Evolutionary conservation across 2,113 vertebrate genomes (phyloP).

Genomic region (Xenopus tropicalis): DNA sequence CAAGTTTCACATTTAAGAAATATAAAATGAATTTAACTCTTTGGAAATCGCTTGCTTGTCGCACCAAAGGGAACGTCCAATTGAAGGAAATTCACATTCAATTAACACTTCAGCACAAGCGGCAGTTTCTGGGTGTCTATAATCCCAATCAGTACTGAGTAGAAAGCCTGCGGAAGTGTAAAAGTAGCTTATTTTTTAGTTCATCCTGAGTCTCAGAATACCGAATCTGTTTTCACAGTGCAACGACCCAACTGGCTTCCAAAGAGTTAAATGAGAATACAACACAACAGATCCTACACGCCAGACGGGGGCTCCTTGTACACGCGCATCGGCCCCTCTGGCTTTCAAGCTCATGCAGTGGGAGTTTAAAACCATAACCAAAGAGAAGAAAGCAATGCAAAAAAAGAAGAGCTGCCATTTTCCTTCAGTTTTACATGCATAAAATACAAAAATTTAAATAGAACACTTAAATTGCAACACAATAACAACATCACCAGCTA

Average conservation of each 20-base stretch:
- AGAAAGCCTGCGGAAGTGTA: constrained; percentile 56
- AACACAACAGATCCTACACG: constrained; percentile 43
- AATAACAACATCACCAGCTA: constrained; percentile 24
- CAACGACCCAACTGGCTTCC: constrained; percentile 66
- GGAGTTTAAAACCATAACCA: constrained; percentile 63
- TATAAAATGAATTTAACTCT: constrained; percentile 72
- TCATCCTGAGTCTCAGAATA: constrained; percentile 76
- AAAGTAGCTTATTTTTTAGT: constrained; percentile 75
- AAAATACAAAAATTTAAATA: constrained; percentile 56
- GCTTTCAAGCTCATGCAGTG: constrained; percentile 27
- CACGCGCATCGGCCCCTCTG: not conserved
- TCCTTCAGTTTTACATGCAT: constrained; percentile 67
- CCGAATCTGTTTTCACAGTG: constrained; percentile 65
- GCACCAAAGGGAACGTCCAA: constrained; percentile 76
- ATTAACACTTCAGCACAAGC: constrained; percentile 56
- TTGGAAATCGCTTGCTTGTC: constrained; percentile 75
- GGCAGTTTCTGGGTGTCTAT: constrained; percentile 54
- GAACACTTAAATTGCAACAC: constrained; percentile 45
- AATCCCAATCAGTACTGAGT: constrained; percentile 52
- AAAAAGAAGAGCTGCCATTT: constrained; percentile 60
- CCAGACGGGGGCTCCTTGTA: no score
- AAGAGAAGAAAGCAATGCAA: constrained; percentile 40
- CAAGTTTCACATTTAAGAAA: constrained; percentile 83
- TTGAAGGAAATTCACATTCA: constrained; percentile 67
- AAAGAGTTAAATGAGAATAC: constrained; percentile 76